Evolutionary conservation across 2,797 vertebrate genomes (phyloP).

Genomic region (Lithobates sylvaticus): DNA sequence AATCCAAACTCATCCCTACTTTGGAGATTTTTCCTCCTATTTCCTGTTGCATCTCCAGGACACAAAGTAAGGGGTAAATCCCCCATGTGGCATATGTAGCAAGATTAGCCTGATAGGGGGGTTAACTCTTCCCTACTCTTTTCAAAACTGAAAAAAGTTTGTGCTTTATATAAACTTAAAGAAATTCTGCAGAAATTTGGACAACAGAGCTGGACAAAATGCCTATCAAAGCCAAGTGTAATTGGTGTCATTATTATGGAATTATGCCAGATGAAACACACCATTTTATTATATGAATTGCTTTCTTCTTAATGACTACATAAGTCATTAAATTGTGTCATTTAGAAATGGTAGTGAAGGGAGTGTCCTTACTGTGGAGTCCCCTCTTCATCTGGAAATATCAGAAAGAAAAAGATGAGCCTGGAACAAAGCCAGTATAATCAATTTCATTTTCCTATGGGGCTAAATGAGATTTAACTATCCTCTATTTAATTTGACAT

Average conservation of each 20-base stretch:
- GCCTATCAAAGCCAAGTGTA: constrained; percentile 2
- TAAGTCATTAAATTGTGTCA: constrained; percentile 44
- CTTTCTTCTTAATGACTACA: constrained; percentile 49
- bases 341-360: constrained; percentile 8
- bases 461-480: constrained; percentile 54
- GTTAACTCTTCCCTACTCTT: too few species aligned
- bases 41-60: too few species aligned
- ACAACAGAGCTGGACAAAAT: constrained; percentile 1
- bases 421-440: constrained; percentile 49
- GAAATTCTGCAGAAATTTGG: background rate
- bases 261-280: constrained; percentile 52
- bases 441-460: constrained; percentile 51
- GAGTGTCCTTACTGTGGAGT: constrained; percentile 16
- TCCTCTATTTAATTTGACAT: constrained; percentile 58
- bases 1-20: too few species aligned
- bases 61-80: too few species aligned
- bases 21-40: too few species aligned
- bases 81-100: too few species aligned
- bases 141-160: too few species aligned
- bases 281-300: constrained; percentile 41
- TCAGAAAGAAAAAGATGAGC: constrained; percentile 17
- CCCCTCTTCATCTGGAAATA: constrained; percentile 48
- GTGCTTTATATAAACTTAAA: background rate
- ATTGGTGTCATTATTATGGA: constrained; percentile 48
- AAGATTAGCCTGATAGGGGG: too few species aligned